Conservation (phyloP, 2,113 vertebrate species). For the Melanostigma gelatinosum region DNA sequence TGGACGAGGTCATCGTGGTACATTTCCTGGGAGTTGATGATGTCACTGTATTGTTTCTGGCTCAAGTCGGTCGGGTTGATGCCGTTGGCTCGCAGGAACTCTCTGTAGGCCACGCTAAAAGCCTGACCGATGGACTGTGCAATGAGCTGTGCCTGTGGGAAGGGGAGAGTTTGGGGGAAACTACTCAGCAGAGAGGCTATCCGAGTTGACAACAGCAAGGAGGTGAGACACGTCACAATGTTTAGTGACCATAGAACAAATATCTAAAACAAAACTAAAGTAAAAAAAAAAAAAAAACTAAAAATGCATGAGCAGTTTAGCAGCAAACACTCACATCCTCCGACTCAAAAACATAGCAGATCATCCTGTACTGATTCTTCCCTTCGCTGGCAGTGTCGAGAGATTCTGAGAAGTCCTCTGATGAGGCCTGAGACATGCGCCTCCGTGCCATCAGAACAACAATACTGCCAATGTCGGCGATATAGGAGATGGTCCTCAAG, state of each 20-base stretch:
- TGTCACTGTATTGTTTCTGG: slow-evolving; percentile 99
- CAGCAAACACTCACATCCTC: slow-evolving; percentile 91
- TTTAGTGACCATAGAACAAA: slow-evolving; percentile 14
- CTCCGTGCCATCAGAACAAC: slow-evolving; percentile 97
- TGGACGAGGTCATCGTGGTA: slow-evolving; percentile 99
- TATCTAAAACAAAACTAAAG: slow-evolving; percentile 3
- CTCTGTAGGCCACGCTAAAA: slow-evolving; percentile 98
- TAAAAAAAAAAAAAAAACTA: neutral
- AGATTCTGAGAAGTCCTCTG: slow-evolving; percentile 93
- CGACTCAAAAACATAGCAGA: slow-evolving; percentile 98
- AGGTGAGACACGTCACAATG: slow-evolving; percentile 37
- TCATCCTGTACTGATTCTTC: slow-evolving; percentile 96
- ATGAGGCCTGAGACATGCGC: slow-evolving; percentile 90
- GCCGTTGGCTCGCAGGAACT: slow-evolving; percentile 96
- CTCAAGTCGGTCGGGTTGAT: slow-evolving; percentile 99
- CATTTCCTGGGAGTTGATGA: slow-evolving; percentile 99
- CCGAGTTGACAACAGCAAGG: slow-evolving; percentile 43
- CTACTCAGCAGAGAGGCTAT: slow-evolving; percentile 60
- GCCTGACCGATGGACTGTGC: slow-evolving; percentile 99
- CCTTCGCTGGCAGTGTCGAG: slow-evolving; percentile 87
- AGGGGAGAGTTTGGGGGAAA: slow-evolving; percentile 45
- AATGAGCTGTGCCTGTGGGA: slow-evolving; percentile 93
- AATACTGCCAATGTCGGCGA: slow-evolving; percentile 96
- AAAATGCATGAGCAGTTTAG: neutral
- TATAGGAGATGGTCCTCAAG: slow-evolving; percentile 97